phyloP scores from a whole-genome alignment of 2,888 invertebrate species.

The Drosophila emarginata region DNA sequence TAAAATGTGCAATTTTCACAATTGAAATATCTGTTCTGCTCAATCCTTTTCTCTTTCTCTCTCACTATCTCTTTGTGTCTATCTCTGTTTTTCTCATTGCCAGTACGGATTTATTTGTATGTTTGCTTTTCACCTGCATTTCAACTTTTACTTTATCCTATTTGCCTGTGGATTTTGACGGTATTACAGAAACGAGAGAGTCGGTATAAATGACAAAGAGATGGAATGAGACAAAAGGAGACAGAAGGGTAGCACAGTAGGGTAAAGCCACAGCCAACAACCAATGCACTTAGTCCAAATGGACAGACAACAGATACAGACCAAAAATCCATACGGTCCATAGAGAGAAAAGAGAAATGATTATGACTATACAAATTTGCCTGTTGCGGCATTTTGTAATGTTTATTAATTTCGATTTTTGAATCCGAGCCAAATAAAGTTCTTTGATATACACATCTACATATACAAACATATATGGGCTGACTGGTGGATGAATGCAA shows the following conservation, averaged over 20 bases:
- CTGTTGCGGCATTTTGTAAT: conserved; percentile 59
- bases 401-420: conserved; percentile 61
- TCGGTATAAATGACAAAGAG: too few relatives aligned
- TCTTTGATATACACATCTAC: background rate
- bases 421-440: conserved; percentile 52
- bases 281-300: conserved; percentile 49
- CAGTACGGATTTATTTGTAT: conserved; percentile 22
- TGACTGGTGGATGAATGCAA: conserved; percentile 24
- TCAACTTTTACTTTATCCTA: conserved; percentile 35
- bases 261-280: conserved; percentile 55
- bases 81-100: background rate
- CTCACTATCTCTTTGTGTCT: conserved; percentile 1
- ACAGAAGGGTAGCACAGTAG: conserved; percentile 8
- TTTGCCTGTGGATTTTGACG: conserved; percentile 50
- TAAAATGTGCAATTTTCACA: conserved; percentile 38
- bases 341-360: conserved; percentile 34
- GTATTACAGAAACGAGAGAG: conserved; percentile 24
- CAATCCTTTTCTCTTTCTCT: background rate
- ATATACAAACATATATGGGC: background rate
- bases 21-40: conserved; percentile 18
- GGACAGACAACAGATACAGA: conserved; percentile 7
- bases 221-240: too few relatives aligned
- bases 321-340: conserved; percentile 3
- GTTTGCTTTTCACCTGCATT: conserved; percentile 59
- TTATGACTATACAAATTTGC: conserved; percentile 67